A percentile compares a stretch with the other conserved stretches of the same genome.
Conservation (phyloP, 2,797 vertebrate genomes). For the Gymnoscopelus braueri region DNA sequence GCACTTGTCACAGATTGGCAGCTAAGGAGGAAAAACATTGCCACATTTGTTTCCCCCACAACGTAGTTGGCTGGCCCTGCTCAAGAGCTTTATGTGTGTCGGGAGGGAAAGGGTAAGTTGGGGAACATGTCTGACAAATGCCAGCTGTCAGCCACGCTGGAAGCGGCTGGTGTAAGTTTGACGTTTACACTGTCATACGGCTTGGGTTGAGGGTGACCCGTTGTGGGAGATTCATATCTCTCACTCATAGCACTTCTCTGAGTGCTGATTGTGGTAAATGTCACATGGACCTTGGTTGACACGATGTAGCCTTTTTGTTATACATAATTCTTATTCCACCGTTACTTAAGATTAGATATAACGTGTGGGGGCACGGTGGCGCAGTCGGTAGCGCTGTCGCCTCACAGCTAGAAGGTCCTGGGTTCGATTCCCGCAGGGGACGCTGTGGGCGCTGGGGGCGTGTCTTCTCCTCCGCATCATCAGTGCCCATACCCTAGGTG, state of each 20-base stretch:
- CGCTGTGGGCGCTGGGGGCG: too few relatives aligned
- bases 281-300: background rate
- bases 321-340: background rate
- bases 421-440: too few relatives aligned
- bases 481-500: too few relatives aligned
- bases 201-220: constrained; percentile 24
- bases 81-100: constrained; percentile 53
- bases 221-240: constrained; percentile 32
- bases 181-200: constrained; percentile 31
- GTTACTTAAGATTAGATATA: background rate
- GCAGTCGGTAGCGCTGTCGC: too few relatives aligned
- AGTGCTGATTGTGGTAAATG: constrained; percentile 30
- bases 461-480: too few relatives aligned
- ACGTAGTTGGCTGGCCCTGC: constrained; percentile 60
- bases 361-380: too few relatives aligned
- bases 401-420: too few relatives aligned
- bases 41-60: constrained; percentile 71
- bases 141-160: constrained; percentile 62
- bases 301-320: background rate
- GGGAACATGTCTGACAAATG: constrained; percentile 72
- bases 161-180: constrained; percentile 44
- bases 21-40: constrained; percentile 70
- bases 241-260: constrained; percentile 25
- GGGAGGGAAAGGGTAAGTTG: constrained; percentile 61
- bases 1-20: constrained; percentile 79